These are phyloP conservation scores for Drosophila nr. medialis DNA, from an alignment of 2,888 invertebrate genomes.

Conservation along the genomic window DNA sequence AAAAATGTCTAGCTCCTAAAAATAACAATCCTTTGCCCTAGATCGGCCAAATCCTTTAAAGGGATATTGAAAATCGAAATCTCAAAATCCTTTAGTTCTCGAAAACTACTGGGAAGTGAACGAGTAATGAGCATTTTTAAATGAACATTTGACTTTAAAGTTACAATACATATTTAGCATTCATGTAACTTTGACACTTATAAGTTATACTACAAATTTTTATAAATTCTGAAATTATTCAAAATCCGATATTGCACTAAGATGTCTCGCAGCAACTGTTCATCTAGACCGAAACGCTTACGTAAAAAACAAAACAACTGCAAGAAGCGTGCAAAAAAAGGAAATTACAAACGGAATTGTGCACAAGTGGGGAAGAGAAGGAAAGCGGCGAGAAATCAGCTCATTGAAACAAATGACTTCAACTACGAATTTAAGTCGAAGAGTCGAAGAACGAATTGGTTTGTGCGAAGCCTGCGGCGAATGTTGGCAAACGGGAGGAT, in stretches of 20 bases:
- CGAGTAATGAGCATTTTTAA: background rate
- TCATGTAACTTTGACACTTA: background rate
- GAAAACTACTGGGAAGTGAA: no score
- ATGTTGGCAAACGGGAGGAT: background rate
- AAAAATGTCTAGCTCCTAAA: background rate
- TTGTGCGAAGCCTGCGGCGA: conserved; percentile 11
- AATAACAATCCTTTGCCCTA: background rate
- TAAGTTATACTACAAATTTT: background rate
- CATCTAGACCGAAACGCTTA: background rate
- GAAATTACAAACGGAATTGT: conserved; percentile 21
- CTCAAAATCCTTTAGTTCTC: no score
- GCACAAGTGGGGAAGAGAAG: conserved; percentile 24
- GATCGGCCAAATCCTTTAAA: background rate
- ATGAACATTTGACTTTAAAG: background rate
- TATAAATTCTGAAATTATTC: background rate
- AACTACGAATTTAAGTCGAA: conserved; percentile 30
- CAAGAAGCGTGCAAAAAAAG: background rate
- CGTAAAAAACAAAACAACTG: background rate
- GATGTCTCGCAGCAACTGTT: conserved; percentile 1
- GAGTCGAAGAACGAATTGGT: conserved; percentile 19
- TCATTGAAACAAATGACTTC: background rate
- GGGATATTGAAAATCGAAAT: background rate
- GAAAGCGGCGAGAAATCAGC: conserved; percentile 3
- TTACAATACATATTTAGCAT: background rate
- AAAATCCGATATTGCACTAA: background rate